Evolutionary conservation across 2,113 vertebrate genomes (phyloP).

Genomic region (Apaloderma vittatum): DNA sequence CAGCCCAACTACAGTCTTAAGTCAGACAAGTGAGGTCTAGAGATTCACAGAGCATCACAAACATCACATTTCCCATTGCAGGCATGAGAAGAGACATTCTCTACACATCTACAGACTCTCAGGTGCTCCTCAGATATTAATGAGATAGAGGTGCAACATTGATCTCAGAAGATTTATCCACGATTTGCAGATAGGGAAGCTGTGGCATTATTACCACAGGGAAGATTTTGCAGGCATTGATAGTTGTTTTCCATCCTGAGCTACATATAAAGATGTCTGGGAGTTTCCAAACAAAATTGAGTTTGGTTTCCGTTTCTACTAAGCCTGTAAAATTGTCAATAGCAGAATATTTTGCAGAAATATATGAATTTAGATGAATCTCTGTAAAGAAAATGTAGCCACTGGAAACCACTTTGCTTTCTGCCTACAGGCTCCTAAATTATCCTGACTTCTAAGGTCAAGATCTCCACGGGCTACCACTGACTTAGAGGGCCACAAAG

Average conservation of each 20-base stretch:
- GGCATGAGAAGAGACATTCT: neutral
- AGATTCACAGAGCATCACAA: conserved; percentile 18
- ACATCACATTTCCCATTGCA: neutral
- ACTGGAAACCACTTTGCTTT: neutral
- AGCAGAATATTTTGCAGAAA: neutral
- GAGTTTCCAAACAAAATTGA: neutral
- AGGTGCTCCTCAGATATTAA: neutral
- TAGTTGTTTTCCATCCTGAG: neutral
- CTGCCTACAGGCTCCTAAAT: neutral
- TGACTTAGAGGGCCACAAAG: neutral
- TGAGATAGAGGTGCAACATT: neutral
- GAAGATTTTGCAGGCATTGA: neutral
- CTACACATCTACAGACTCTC: neutral
- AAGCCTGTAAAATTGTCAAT: neutral
- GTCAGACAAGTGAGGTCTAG: neutral
- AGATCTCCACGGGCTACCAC: neutral
- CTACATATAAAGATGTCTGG: neutral
- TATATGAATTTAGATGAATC: neutral
- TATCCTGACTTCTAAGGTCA: neutral
- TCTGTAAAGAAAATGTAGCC: neutral
- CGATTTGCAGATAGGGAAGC: neutral
- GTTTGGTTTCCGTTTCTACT: neutral
- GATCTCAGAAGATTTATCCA: neutral
- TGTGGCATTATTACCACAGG: neutral
- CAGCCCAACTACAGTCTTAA: neutral